Conservation (phyloP, 2,888 invertebrate genomes). For the Ctena decussata region DNA sequence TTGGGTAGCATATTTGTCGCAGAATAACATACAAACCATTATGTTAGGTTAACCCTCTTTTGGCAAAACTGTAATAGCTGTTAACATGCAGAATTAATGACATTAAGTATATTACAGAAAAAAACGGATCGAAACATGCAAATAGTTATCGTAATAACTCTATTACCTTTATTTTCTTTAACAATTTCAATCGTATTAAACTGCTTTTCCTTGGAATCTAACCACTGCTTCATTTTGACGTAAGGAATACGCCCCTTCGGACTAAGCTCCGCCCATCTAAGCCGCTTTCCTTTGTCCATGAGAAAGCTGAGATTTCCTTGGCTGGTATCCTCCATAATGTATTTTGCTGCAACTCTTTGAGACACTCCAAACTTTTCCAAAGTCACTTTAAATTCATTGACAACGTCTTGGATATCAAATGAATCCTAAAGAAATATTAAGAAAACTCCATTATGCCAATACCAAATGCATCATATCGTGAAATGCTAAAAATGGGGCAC, state of each 20-base stretch:
- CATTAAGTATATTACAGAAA: too few species aligned
- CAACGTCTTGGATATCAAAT: conserved; percentile 67
- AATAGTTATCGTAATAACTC: too few species aligned
- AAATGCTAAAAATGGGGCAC: conserved; percentile 91
- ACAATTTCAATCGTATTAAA: conserved; percentile 63
- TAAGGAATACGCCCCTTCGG: conserved; percentile 69
- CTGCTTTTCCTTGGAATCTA: conserved; percentile 67
- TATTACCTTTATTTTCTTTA: conserved; percentile 60
- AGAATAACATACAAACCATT: too few species aligned
- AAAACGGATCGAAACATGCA: too few species aligned
- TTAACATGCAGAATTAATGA: too few species aligned
- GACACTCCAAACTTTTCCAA: conserved; percentile 71
- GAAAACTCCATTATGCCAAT: too few species aligned
- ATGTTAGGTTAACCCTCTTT: too few species aligned
- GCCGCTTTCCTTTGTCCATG: conserved; percentile 70
- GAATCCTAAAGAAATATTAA: conserved; percentile 60
- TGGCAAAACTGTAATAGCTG: too few species aligned
- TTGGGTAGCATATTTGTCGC: too few species aligned
- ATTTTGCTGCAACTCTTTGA: conserved; percentile 70
- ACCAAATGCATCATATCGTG: too few species aligned
- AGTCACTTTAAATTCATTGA: conserved; percentile 67
- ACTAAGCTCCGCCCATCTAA: conserved; percentile 70
- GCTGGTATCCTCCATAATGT: conserved; percentile 74
- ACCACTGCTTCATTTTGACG: conserved; percentile 72
- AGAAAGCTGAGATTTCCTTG: conserved; percentile 75